A percentile compares a stretch with the other conserved stretches of the same genome.
Evolutionary conservation across 2,888 invertebrate genomes (phyloP).

Genomic region (Oligia strigilis): DNA sequence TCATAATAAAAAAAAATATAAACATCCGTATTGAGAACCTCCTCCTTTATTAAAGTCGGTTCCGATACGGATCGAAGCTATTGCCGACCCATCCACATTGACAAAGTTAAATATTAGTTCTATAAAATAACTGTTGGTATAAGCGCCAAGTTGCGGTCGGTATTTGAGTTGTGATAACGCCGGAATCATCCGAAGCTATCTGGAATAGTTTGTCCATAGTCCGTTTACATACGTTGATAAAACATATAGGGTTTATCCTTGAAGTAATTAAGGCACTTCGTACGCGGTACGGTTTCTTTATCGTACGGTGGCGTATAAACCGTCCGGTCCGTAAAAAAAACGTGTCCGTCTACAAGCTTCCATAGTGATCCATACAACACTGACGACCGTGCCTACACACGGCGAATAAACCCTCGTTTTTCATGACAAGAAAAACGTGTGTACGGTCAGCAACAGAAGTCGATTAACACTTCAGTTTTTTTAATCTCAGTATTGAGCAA

Average conservation of each 20-base stretch:
- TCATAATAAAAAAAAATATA: neutral
- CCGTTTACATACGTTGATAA: constrained; percentile 30
- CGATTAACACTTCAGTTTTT: too few relatives aligned
- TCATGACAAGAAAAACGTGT: neutral
- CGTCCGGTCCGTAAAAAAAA: neutral
- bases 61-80: neutral
- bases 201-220: constrained; percentile 36
- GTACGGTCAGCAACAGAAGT: too few relatives aligned
- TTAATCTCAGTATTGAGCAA: too few relatives aligned
- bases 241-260: neutral
- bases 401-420: neutral
- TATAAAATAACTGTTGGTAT: constrained; percentile 4
- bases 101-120: constrained; percentile 44
- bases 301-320: neutral
- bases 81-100: neutral
- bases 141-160: neutral
- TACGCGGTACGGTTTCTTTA: neutral
- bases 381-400: neutral
- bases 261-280: neutral
- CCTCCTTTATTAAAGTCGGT: too few relatives aligned
- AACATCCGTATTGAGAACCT: too few relatives aligned
- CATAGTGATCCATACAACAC: neutral
- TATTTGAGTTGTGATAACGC: constrained; percentile 62
- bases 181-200: constrained; percentile 36
- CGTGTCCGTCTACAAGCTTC: neutral